These are phyloP conservation scores for Parapsyche elsis DNA, from an alignment of 1,140 invertebrate genomes.

Conservation along the genomic window DNA sequence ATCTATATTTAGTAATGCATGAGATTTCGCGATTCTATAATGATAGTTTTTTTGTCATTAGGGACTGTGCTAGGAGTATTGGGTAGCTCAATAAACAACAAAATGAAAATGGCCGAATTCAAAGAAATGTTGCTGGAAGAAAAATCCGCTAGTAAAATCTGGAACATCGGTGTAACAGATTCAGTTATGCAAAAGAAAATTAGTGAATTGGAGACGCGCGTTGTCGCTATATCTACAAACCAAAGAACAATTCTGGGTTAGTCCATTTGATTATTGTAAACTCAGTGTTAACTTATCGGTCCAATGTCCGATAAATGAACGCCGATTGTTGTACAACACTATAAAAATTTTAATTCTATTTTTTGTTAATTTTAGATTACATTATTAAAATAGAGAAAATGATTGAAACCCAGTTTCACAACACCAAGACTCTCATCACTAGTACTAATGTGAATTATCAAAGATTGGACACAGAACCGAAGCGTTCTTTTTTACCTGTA, in stretches of 20 bases:
- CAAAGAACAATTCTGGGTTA: slow-evolving; percentile 53
- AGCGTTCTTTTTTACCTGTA: neutral
- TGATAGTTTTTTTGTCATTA: slow-evolving; percentile 44
- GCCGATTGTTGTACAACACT: too few species aligned
- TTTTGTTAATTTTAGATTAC: slow-evolving; percentile 46
- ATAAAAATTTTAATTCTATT: neutral
- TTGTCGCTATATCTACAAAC: slow-evolving; percentile 48
- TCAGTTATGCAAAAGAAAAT: slow-evolving; percentile 36
- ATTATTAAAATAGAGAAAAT: slow-evolving; percentile 45
- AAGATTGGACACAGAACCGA: neutral
- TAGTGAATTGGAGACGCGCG: slow-evolving; percentile 46
- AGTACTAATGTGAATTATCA: neutral
- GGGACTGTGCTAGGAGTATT: slow-evolving; percentile 76
- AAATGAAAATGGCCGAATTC: slow-evolving; percentile 74
- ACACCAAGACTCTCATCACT: slow-evolving; percentile 44
- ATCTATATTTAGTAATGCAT: too few species aligned
- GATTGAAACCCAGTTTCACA: slow-evolving; percentile 44
- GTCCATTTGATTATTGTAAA: neutral
- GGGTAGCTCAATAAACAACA: slow-evolving; percentile 75
- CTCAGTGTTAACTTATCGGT: too few species aligned
- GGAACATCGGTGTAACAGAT: slow-evolving; percentile 26
- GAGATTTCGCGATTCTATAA: too few species aligned
- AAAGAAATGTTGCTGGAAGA: slow-evolving; percentile 69
- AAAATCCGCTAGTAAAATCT: slow-evolving; percentile 22
- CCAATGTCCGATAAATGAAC: too few species aligned